Evolutionary conservation across 2,888 invertebrate species (phyloP), one percentile per base, ranked within the genome.

Genomic region (Apamea crenata): DNA sequence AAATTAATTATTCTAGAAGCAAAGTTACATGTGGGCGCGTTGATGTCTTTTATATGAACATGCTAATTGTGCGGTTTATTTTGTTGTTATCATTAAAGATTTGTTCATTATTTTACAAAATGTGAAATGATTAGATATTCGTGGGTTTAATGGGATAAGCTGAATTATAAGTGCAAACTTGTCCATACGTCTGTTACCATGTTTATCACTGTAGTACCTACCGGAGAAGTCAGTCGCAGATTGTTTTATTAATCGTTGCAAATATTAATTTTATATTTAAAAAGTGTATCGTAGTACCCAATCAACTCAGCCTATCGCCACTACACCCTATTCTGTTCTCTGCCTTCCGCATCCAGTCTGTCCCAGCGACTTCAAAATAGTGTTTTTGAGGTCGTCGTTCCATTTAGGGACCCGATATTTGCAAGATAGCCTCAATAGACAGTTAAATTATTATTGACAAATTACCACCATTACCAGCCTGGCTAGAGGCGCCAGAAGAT

Each of bases 1-100:
- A 32, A 16, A 56, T 53, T 29, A 16, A 40, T 53, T 36, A 56
- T 75, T 70, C 67, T 53, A 25, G 10, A 21, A 61, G 21, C 12
- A 2, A 14, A 6, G 8, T 2, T 0, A 18, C 0, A 1, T 1
- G 32, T 14, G 66, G 1, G 32, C 81, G 89, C 90, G 89, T 89
- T 89, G 85, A 89, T 82, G 88, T 89, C 90, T 90, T 89, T 89
- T 83, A 70, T 85, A 87, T 80, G 74, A 47, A 32, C n/a, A 47
- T 78, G 21, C 29, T 32, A 47, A 69, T 81, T 50, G 21, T 56
- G 12, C 32, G 14, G 12, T 75, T 32, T 59, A 61, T 32, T 66
- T 47, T 29, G 14, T 77, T 3, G 16, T 21, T 65, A 50, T 25
- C 18, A 29, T 29, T 25, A 12, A 14, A 75, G 5, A 44, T 32